phyloP scores from a whole-genome alignment of 2,113 vertebrate genomes.

The Barnardius zonarius region DNA sequence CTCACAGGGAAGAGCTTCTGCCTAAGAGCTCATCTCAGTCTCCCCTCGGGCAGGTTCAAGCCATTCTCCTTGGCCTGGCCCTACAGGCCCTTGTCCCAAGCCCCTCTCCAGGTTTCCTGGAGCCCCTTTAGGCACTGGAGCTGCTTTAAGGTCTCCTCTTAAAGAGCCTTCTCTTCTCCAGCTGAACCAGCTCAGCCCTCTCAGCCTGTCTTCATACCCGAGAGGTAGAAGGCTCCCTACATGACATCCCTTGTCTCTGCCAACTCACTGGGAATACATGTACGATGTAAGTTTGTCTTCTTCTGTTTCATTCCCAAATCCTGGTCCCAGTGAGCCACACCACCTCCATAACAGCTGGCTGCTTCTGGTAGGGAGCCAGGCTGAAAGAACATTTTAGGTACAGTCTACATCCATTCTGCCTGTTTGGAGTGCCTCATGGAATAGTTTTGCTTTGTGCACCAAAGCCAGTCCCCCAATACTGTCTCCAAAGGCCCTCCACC shows the following conservation, averaged over 20 bases:
- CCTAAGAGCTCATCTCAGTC: no score
- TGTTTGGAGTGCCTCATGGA: not conserved
- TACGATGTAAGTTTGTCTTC: not conserved
- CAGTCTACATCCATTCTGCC: not conserved
- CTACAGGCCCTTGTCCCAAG: not conserved
- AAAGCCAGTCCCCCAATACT: not conserved
- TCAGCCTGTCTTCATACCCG: not conserved
- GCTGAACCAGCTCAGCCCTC: not conserved
- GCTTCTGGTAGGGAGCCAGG: not conserved
- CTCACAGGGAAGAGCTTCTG: no score
- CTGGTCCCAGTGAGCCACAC: no score
- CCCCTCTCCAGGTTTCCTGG: not conserved
- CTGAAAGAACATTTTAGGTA: not conserved
- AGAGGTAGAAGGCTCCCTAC: not conserved
- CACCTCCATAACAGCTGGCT: not conserved
- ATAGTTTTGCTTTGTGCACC: not conserved
- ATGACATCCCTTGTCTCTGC: not conserved
- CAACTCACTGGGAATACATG: not conserved
- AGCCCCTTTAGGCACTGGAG: not conserved
- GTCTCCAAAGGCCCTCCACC: not conserved
- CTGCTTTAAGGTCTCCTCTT: not conserved
- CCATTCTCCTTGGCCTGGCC: no score
- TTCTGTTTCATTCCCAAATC: not conserved
- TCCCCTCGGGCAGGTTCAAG: no score
- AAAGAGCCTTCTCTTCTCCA: not conserved